Evolutionary conservation across 2,113 vertebrate genomes (phyloP).

Genomic region (Marmota monax): DNA sequence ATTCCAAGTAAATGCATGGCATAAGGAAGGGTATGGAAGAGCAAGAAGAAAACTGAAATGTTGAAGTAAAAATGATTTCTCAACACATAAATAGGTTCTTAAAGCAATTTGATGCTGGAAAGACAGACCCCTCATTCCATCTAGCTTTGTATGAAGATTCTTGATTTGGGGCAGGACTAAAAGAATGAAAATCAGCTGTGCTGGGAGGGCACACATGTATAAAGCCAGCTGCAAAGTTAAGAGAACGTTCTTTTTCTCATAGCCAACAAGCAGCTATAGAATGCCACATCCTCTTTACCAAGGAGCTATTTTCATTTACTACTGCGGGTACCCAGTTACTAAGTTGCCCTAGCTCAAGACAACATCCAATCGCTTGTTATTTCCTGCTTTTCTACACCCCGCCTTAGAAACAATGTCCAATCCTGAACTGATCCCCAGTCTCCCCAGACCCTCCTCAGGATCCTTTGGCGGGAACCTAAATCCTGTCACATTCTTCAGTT

Average conservation of each 20-base stretch:
- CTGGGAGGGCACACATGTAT: neutral
- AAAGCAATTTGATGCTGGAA: neutral
- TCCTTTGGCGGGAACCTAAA: conserved; percentile 54
- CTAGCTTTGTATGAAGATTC: neutral
- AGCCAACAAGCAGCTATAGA: neutral
- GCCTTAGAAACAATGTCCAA: conserved; percentile 34
- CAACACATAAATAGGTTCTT: neutral
- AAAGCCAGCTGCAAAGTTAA: neutral
- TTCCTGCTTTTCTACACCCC: neutral
- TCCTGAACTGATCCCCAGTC: neutral
- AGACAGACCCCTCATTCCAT: conserved; percentile 2
- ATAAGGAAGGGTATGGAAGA: neutral
- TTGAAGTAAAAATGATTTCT: neutral
- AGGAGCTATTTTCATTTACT: neutral
- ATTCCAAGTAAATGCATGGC: neutral
- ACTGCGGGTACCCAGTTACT: neutral
- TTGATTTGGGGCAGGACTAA: neutral
- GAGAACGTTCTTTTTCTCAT: neutral
- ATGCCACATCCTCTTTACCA: neutral
- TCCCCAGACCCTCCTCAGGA: neutral
- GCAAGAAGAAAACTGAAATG: neutral
- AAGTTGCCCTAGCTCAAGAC: neutral
- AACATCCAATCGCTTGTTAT: neutral
- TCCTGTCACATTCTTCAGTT: neutral
- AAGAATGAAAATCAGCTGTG: neutral